These are phyloP conservation scores for Paramormyrops kingsleyae DNA, from an alignment of 2,113 vertebrate species.

Conservation along the genomic window DNA sequence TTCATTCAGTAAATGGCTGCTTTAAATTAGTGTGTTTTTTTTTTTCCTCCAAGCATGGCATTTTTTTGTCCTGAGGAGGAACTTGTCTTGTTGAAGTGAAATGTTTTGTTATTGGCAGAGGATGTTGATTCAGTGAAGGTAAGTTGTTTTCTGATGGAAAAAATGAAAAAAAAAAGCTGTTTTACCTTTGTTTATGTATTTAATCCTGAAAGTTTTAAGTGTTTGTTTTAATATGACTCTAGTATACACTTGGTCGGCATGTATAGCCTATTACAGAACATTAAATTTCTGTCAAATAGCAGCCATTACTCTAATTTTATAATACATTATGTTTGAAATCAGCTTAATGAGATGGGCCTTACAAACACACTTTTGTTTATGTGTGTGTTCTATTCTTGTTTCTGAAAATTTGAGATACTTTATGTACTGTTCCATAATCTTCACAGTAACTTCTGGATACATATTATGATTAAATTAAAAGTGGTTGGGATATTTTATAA, in stretches of 20 bases:
- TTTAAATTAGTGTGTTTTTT: neutral
- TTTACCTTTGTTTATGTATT: neutral
- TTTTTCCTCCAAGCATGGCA: neutral
- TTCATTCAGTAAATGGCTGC: neutral
- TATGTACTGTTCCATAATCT: neutral
- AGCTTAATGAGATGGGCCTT: neutral
- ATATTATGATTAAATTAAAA: neutral
- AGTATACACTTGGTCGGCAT: neutral
- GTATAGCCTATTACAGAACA: neutral
- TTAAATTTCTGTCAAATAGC: neutral
- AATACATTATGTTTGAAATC: neutral
- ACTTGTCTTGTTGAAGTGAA: neutral
- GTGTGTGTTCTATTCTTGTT: neutral
- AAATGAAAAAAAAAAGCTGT: neutral
- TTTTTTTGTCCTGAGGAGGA: neutral
- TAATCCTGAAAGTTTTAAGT: neutral
- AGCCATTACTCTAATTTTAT: neutral
- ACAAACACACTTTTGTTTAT: neutral
- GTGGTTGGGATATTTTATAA: neutral
- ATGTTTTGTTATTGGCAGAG: neutral
- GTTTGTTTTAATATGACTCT: neutral
- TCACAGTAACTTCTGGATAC: neutral
- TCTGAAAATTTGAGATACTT: neutral
- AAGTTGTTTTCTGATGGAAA: neutral
- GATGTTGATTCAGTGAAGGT: neutral